Evolutionary conservation across 2,797 vertebrate genomes (phyloP).

Genomic region (Varecia variegata): DNA sequence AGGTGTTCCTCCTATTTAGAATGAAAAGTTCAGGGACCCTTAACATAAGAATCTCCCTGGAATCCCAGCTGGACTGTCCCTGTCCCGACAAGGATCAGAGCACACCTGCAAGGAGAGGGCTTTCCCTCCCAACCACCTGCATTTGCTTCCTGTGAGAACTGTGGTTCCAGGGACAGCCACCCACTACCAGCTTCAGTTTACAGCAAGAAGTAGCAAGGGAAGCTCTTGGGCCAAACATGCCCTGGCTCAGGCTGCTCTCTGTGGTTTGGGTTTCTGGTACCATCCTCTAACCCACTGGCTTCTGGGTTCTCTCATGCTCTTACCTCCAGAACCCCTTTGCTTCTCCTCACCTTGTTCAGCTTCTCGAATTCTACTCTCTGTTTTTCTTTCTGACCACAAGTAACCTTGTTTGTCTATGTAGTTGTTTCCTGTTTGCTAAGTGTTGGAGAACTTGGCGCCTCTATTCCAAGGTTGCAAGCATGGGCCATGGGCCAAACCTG

Average conservation of each 20-base stretch:
- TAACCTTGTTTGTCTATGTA: slow-evolving; percentile 1
- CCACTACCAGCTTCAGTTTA: not conserved
- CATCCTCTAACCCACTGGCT: not conserved
- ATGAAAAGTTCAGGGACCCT: slow-evolving; percentile 37
- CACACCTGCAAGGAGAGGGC: not conserved
- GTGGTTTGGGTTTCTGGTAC: slow-evolving; percentile 15
- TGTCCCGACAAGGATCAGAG: not conserved
- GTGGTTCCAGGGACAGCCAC: not conserved
- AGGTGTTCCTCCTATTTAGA: slow-evolving; percentile 53
- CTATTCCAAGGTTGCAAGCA: not conserved
- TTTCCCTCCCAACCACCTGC: not conserved
- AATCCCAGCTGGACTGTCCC: not conserved
- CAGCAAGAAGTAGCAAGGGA: not conserved
- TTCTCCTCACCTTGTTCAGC: not conserved
- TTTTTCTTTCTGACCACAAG: slow-evolving; percentile 34
- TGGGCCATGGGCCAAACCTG: not conserved
- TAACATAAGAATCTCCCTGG: not conserved
- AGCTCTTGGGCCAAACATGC: not conserved
- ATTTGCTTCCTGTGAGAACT: not conserved
- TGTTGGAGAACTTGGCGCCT: not conserved
- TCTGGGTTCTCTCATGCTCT: not conserved
- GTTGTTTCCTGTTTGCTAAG: slow-evolving; percentile 39
- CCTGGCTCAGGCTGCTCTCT: not conserved
- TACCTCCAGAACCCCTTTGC: not conserved
- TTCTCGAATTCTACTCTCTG: slow-evolving; percentile 24